These are phyloP conservation scores for Tenthredo notha DNA, from an alignment of 2,888 invertebrate species.

Conservation along the genomic window DNA sequence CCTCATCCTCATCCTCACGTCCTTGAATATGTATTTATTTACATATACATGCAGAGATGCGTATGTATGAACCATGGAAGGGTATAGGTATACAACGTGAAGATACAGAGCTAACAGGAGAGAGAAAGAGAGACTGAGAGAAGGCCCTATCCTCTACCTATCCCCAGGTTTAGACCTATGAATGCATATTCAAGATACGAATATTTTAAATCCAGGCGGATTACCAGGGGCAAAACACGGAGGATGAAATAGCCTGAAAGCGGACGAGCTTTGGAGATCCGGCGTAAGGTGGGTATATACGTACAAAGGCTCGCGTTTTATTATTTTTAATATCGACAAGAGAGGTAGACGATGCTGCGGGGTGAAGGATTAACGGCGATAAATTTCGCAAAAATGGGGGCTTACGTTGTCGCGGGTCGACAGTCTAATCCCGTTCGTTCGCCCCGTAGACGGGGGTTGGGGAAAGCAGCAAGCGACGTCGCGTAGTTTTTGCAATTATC, in stretches of 20 bases:
- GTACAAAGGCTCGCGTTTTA: constrained; percentile 65
- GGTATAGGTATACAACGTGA: not conserved
- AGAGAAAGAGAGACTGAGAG: constrained; percentile 28
- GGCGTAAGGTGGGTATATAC: constrained; percentile 45
- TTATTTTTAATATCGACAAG: constrained; percentile 74
- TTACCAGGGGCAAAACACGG: constrained; percentile 63
- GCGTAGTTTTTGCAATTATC: constrained; percentile 74
- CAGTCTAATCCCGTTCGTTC: constrained; percentile 76
- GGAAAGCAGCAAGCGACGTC: constrained; percentile 61
- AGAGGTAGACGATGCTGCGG: constrained; percentile 61
- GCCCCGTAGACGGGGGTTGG: constrained; percentile 62
- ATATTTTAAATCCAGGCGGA: constrained; percentile 75
- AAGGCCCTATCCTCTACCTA: constrained; percentile 53
- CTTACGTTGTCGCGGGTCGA: constrained; percentile 77
- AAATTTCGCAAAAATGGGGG: constrained; percentile 79
- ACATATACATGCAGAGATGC: not conserved
- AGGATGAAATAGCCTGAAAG: constrained; percentile 43
- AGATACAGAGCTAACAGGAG: not conserved
- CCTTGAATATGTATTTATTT: constrained; percentile 39
- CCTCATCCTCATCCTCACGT: constrained; percentile 44
- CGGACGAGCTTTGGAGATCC: constrained; percentile 33
- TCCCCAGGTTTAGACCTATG: constrained; percentile 66
- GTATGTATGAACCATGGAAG: not conserved
- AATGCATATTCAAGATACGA: constrained; percentile 76
- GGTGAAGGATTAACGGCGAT: constrained; percentile 78